Percentiles rank a stretch among this genome's conserved stretches.
Conservation (phyloP, 2,113 vertebrate species). For the Bettongia penicillata region DNA sequence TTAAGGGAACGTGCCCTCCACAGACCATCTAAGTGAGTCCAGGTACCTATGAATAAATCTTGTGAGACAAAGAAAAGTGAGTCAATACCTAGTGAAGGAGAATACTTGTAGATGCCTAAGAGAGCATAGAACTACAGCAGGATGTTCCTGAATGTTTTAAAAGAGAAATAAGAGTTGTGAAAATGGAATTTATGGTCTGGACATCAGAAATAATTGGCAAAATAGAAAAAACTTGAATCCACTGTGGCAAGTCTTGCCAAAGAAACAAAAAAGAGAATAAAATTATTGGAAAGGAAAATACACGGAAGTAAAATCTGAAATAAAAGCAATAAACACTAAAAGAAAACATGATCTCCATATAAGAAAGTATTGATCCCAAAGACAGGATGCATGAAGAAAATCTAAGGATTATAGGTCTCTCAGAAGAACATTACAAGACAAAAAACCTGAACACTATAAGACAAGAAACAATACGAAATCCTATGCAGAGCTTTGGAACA, state of each 20-base stretch:
- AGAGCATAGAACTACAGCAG: not conserved
- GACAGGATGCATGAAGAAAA: not conserved
- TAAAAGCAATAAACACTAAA: not conserved
- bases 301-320: not conserved
- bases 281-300: not conserved
- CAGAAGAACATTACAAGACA: not conserved
- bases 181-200: not conserved
- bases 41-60: not conserved
- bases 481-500: not conserved
- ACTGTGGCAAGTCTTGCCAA: not conserved
- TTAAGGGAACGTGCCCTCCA: not conserved
- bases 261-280: not conserved
- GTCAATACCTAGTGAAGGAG: not conserved
- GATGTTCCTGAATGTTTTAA: not conserved
- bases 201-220: not conserved
- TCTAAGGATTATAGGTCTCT: not conserved
- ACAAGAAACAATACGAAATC: not conserved
- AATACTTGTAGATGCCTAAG: not conserved
- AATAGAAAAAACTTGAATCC: not conserved
- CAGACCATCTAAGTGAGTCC: not conserved
- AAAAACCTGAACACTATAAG: not conserved
- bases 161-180: not conserved
- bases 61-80: not conserved
- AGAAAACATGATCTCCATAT: not conserved
- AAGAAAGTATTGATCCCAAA: not conserved